Percentiles rank a stretch among this genome's conserved stretches.
phyloP scores from a whole-genome alignment of 92 coral and sea anemone species.

The Epizoanthus stellaris region DNA sequence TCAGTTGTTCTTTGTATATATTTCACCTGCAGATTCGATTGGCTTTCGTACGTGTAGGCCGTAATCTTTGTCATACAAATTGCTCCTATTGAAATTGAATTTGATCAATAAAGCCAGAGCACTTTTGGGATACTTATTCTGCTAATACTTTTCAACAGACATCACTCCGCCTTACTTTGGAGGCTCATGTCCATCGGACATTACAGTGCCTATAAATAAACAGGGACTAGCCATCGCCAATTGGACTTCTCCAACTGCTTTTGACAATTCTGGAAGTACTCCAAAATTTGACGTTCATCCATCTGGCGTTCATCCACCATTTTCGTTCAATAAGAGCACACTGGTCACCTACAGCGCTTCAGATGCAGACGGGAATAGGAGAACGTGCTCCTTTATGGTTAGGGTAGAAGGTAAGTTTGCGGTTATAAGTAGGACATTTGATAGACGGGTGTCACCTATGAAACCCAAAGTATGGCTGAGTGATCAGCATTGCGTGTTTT shows the following conservation, averaged over 20 bases:
- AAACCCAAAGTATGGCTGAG: too few species aligned
- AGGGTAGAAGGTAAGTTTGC: slow-evolving; percentile 50
- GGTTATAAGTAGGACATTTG: too few species aligned
- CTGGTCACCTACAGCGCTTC: slow-evolving; percentile 52
- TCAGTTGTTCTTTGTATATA: too few species aligned
- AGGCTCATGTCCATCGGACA: slow-evolving; percentile 63
- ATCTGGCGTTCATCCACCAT: slow-evolving; percentile 56
- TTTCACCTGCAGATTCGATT: too few species aligned
- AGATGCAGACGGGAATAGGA: slow-evolving; percentile 56
- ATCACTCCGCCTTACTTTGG: slow-evolving; percentile 43
- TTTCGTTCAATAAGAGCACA: slow-evolving; percentile 27
- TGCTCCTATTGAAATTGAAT: too few species aligned
- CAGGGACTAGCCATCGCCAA: slow-evolving; percentile 46
- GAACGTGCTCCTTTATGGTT: slow-evolving; percentile 55
- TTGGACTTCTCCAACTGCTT: slow-evolving; percentile 59
- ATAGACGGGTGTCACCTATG: too few species aligned
- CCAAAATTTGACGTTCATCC: slow-evolving; percentile 46
- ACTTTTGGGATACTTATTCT: neutral
- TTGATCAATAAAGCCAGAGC: neutral
- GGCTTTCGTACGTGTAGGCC: too few species aligned
- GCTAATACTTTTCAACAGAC: neutral
- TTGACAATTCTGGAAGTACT: slow-evolving; percentile 31
- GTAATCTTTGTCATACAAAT: too few species aligned
- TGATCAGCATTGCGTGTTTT: too few species aligned
- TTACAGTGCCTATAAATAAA: slow-evolving; percentile 37